Conservation (phyloP, 2,888 invertebrate species). For the Sicus ferrugineus region DNA sequence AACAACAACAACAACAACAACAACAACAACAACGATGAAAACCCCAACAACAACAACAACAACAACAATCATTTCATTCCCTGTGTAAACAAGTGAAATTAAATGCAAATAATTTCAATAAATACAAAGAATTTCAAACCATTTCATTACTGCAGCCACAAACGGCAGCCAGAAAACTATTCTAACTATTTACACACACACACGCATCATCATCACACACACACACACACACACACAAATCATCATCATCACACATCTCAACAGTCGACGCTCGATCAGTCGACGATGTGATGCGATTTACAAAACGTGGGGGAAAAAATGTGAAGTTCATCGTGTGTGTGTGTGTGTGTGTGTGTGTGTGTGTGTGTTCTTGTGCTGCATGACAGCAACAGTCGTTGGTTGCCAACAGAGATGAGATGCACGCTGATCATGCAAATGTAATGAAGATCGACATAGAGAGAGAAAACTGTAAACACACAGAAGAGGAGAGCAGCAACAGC, state of each 20-base stretch:
- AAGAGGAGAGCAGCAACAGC: background rate
- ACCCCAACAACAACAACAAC: background rate
- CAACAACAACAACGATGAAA: conserved; percentile 1
- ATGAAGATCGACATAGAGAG: conserved; percentile 19
- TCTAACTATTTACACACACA: no score
- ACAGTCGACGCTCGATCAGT: no score
- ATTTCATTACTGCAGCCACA: no score
- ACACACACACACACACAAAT: no score
- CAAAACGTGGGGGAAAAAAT: no score
- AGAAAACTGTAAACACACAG: background rate
- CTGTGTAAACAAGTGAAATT: background rate
- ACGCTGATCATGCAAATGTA: conserved; percentile 16
- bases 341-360: conserved; percentile 9
- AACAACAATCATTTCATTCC: background rate
- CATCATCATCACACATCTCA: no score
- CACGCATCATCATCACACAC: no score
- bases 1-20: background rate
- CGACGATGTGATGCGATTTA: background rate
- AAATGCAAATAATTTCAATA: no score
- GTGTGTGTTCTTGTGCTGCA: conserved; percentile 41
- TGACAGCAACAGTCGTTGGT: conserved; percentile 45
- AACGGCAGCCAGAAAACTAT: conserved; percentile 14
- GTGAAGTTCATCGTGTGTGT: conserved; percentile 47
- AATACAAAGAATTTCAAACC: no score
- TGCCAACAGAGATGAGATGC: conserved; percentile 14